A percentile compares a stretch with the other conserved stretches of the same genome.
Conservation (phyloP, 2,113 vertebrate genomes). For the Lichenostomus cassidix region DNA sequence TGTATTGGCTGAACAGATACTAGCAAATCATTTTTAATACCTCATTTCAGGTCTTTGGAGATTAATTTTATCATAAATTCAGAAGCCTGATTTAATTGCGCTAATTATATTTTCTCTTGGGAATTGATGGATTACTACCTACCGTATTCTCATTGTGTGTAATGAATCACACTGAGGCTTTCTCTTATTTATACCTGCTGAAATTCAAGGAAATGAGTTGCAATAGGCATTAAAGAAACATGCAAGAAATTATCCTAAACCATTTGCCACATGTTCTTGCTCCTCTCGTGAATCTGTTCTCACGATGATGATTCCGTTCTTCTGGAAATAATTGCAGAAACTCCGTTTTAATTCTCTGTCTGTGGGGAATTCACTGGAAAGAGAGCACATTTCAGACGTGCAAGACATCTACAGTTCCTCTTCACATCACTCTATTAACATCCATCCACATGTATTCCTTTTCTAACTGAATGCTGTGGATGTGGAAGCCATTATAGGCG, state of each 20-base stretch:
- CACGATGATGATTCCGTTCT: neutral
- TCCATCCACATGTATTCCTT: neutral
- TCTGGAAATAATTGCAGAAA: conserved; percentile 24
- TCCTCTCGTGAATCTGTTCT: neutral
- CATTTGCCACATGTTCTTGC: neutral
- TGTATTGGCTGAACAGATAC: neutral
- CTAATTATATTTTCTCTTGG: conserved; percentile 63
- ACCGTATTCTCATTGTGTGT: neutral
- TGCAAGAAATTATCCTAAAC: conserved; percentile 12
- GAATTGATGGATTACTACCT: conserved; percentile 44
- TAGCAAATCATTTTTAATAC: conserved; percentile 40
- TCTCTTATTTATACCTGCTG: conserved; percentile 38
- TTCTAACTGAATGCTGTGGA: neutral
- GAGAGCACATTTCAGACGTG: neutral
- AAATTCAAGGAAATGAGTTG: neutral
- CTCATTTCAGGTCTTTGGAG: conserved; percentile 39
- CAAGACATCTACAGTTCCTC: neutral
- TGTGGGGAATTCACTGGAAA: neutral
- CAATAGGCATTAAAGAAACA: conserved; percentile 4
- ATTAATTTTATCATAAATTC: conserved; percentile 61
- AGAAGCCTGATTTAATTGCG: conserved; percentile 47
- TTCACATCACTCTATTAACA: neutral
- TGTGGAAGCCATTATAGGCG: neutral
- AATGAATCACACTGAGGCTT: conserved; percentile 25
- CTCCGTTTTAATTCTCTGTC: neutral